Base-by-base conservation (phyloP, 1,140 invertebrate genomes). In the Ceratosolen fusciceps region DNA sequence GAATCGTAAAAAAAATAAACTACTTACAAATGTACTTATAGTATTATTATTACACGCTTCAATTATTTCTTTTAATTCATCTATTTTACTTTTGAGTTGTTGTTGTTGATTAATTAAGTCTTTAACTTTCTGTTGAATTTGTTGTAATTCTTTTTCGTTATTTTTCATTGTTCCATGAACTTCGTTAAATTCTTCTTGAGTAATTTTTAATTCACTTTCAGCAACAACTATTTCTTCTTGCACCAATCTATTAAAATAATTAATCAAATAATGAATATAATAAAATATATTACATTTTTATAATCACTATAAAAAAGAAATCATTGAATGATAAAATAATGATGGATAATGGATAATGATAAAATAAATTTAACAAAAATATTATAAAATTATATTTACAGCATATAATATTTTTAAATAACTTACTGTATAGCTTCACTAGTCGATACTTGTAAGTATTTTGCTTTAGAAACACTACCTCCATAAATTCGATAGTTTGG, bases 401-500 rank as follows among this genome's bases (percentile, higher is more conserved):
- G n/a, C n/a, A n/a, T n/a, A n/a, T n/a, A n/a, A 37, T 37, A 14
- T 65, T 52, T 31, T n/a, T 52, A 70, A 52, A n/a, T 39, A 83
- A 84, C 83, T 86, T 85, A 91, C 90, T 85, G 87, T 58, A 93
- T 92, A 26, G 91, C 88, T 80, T 95, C 93, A 49, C 88, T 89
- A 0, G 92, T 92, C 82, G 93, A 93, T 60, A 93, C 91, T 88
- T 94, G 93, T 80, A 95, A 91, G 85, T 86, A 94, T 54, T 90
- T 88, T 14, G 93, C 92, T 68, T 77, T 86, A 21, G 80, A 78
- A 24, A 77, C 72, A 58, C 62, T 84, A 9, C 89, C 90, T 70
- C 87, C 86, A 85, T 95, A 95, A 80, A 91, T 92, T 83, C 92
- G 92, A 87, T 95, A 95, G 86, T 93, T 91, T 12, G 94, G 95